phyloP scores from a whole-genome alignment of 2,888 invertebrate genomes.

The Himalopsyche tibetana region DNA sequence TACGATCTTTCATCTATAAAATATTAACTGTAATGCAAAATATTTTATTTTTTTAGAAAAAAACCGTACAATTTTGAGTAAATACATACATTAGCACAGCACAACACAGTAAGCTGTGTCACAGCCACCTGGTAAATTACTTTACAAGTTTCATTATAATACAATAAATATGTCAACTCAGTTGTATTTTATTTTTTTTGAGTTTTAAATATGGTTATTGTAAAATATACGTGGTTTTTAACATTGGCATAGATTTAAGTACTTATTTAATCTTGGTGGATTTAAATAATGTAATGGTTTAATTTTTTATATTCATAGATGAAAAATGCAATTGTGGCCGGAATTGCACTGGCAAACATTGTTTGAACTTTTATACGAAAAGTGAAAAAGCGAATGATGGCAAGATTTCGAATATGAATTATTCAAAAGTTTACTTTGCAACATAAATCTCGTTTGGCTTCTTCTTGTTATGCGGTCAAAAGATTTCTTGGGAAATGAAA shows the following conservation, averaged over 20 bases:
- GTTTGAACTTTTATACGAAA: neutral
- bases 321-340: neutral
- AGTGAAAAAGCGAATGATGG: constrained; percentile 15
- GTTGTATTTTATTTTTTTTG: too few relatives aligned
- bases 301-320: neutral
- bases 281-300: neutral
- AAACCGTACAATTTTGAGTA: too few relatives aligned
- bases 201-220: too few relatives aligned
- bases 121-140: too few relatives aligned
- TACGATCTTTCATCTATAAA: too few relatives aligned
- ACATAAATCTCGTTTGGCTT: constrained; percentile 38
- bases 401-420: constrained; percentile 36
- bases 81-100: too few relatives aligned
- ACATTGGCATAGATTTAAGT: neutral
- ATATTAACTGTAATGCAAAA: too few relatives aligned
- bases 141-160: too few relatives aligned
- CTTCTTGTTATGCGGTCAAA: constrained; percentile 34
- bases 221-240: too few relatives aligned
- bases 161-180: too few relatives aligned
- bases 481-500: constrained; percentile 25
- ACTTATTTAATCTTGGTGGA: neutral
- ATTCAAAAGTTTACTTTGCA: constrained; percentile 33
- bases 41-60: too few relatives aligned
- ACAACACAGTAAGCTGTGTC: too few relatives aligned
- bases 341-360: constrained; percentile 29